Evolutionary conservation across 2,888 invertebrate genomes (phyloP), one percentile per base, ranked within the genome.

Genomic region (Cacoxenus indagator): DNA sequence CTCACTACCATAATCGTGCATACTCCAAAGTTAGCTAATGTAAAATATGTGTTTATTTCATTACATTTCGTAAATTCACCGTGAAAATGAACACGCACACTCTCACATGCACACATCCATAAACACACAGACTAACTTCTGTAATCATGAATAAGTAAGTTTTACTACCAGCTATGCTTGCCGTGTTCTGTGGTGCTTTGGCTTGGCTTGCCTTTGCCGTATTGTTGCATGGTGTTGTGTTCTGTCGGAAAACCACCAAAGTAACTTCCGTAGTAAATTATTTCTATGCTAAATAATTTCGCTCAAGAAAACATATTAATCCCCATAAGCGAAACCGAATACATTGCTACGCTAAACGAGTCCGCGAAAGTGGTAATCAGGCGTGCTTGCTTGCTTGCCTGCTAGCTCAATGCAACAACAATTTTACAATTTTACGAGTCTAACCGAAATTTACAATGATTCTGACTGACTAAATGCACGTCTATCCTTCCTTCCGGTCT

Each of bases 11-110:
- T n/a, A n/a, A n/a, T n/a, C n/a, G n/a, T n/a, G n/a, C n/a, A n/a
- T n/a, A n/a, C n/a, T n/a, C n/a, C n/a, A n/a, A n/a, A n/a, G n/a
- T n/a, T n/a, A n/a, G 57, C 57, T 57, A 57, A 57, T 57, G 57
- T 57, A 57, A 57, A 57, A 57, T 29, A 57, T 57, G 27, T 57
- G 57, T 57, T 57, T 57, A 57, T 26, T n/a, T 26, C 27, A 57
- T 57, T 57, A 26, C 29, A 29, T 73, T 73, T 64, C 73, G 70
- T 70, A 75, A 73, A 73, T 76, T 71, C 76, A 64, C 55, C 64
- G 72, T 71, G 73, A 73, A 75, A 75, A 76, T 75, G 73, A 73
- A 76, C 72, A 74, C 74, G 71, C 73, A n/a, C n/a, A n/a, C n/a
- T n/a, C n/a, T n/a, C n/a, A n/a, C n/a, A n/a, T n/a, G n/a, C n/a